A percentile compares a stretch with the other conserved stretches of the same genome.
These are phyloP conservation scores for Micromussa lordhowensis DNA, from an alignment of 92 coral and sea anemone genomes.

Conservation along the genomic window DNA sequence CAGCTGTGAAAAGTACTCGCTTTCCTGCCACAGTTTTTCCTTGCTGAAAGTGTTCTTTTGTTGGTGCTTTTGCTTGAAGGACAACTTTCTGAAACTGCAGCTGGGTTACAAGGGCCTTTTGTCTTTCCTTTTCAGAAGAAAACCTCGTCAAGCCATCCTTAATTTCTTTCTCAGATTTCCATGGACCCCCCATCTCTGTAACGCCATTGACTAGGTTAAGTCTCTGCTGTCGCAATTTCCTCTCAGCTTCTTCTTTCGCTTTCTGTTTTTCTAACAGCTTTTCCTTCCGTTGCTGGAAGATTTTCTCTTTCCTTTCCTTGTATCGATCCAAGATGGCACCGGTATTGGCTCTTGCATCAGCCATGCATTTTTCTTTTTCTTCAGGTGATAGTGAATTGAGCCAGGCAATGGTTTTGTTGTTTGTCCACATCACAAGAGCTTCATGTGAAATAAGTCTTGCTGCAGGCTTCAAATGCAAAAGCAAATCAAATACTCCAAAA, in stretches of 20 bases:
- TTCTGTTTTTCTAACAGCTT: constrained; percentile 40
- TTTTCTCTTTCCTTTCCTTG: constrained; percentile 38
- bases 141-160: constrained; percentile 30
- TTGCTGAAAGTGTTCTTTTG: constrained; percentile 55
- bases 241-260: constrained; percentile 35
- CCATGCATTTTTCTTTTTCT: constrained; percentile 46
- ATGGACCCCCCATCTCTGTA: constrained; percentile 50
- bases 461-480: constrained; percentile 50
- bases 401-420: constrained; percentile 50
- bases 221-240: constrained; percentile 37
- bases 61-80: constrained; percentile 28
- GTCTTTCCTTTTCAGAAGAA: constrained; percentile 40
- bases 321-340: constrained; percentile 36
- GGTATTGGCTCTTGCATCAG: background rate
- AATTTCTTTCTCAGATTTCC: constrained; percentile 26
- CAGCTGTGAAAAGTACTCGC: constrained; percentile 28
- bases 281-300: constrained; percentile 42
- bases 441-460: constrained; percentile 54
- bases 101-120: constrained; percentile 37
- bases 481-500: constrained; percentile 31
- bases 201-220: constrained; percentile 24
- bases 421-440: constrained; percentile 57
- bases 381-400: constrained; percentile 44
- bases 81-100: background rate
- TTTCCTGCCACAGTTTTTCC: constrained; percentile 12